These are phyloP conservation scores for Lobophora halterata DNA, from an alignment of 2,888 invertebrate genomes.

Conservation along the genomic window DNA sequence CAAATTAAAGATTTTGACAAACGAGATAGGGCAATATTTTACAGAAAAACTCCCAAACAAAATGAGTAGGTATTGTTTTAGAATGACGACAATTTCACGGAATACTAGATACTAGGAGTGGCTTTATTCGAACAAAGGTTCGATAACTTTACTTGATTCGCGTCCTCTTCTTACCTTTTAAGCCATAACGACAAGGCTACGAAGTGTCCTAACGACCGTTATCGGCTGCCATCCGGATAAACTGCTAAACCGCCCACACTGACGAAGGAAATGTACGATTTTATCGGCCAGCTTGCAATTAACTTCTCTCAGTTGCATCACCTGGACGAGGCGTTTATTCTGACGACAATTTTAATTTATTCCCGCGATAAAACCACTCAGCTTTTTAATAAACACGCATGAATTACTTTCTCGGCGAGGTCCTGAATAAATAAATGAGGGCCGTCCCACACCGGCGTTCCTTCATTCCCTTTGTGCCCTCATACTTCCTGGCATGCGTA, in stretches of 20 bases:
- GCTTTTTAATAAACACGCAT: conserved; percentile 72
- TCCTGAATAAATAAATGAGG: conserved; percentile 75
- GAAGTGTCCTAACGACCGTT: conserved; percentile 22
- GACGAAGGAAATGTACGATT: conserved; percentile 17
- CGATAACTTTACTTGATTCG: conserved; percentile 8
- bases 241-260: conserved; percentile 19
- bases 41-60: too few relatives aligned
- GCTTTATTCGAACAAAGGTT: too few relatives aligned
- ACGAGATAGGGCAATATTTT: too few relatives aligned
- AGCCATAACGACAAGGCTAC: conserved; percentile 15
- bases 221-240: conserved; percentile 19
- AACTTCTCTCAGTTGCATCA: conserved; percentile 20
- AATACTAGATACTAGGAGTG: too few relatives aligned
- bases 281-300: conserved; percentile 3
- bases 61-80: too few relatives aligned
- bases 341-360: conserved; percentile 46
- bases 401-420: conserved; percentile 64
- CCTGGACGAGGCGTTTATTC: conserved; percentile 26
- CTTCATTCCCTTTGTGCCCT: conserved; percentile 64
- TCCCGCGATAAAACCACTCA: conserved; percentile 55
- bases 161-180: conserved; percentile 13
- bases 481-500: conserved; percentile 69
- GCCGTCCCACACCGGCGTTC: conserved; percentile 61
- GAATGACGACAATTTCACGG: too few relatives aligned
- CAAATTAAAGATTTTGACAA: too few relatives aligned